phyloP scores from a whole-genome alignment of 2,113 vertebrate genomes.

The Carassius gibelio region DNA sequence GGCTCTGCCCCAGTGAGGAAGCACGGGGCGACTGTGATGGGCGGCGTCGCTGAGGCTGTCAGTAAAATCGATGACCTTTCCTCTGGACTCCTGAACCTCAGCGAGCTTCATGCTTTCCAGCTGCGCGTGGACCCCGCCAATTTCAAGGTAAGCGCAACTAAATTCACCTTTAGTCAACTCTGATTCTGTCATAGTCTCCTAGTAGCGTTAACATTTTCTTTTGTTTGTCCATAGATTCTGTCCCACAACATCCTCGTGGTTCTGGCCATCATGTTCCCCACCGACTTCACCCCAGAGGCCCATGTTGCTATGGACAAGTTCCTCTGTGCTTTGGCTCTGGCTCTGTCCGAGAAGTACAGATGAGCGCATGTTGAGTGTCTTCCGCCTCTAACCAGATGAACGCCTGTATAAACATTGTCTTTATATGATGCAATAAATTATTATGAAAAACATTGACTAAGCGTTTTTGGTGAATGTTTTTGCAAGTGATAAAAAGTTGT shows the following conservation, averaged over 20 bases:
- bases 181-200: not conserved
- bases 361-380: slow-evolving; percentile 55
- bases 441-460: not conserved
- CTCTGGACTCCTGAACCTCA: slow-evolving; percentile 68
- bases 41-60: slow-evolving; percentile 71
- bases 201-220: slow-evolving; percentile 25
- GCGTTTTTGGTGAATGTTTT: not conserved
- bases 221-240: slow-evolving; percentile 62
- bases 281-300: slow-evolving; percentile 64
- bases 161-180: not conserved
- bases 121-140: slow-evolving; percentile 85
- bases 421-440: slow-evolving; percentile 36
- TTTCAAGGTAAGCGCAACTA: slow-evolving; percentile 76
- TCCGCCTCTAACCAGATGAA: not conserved
- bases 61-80: slow-evolving; percentile 71
- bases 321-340: slow-evolving; percentile 60
- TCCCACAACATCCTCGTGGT: slow-evolving; percentile 76
- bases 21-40: slow-evolving; percentile 77
- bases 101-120: slow-evolving; percentile 82
- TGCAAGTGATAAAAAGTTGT: no score
- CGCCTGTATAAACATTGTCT: slow-evolving; percentile 5
- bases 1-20: slow-evolving; percentile 66
- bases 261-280: slow-evolving; percentile 58
- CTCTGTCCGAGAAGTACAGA: slow-evolving; percentile 81
- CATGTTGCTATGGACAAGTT: slow-evolving; percentile 82